phyloP scores from a whole-genome alignment of 2,888 invertebrate species.

The Phymatocera aterrima region DNA sequence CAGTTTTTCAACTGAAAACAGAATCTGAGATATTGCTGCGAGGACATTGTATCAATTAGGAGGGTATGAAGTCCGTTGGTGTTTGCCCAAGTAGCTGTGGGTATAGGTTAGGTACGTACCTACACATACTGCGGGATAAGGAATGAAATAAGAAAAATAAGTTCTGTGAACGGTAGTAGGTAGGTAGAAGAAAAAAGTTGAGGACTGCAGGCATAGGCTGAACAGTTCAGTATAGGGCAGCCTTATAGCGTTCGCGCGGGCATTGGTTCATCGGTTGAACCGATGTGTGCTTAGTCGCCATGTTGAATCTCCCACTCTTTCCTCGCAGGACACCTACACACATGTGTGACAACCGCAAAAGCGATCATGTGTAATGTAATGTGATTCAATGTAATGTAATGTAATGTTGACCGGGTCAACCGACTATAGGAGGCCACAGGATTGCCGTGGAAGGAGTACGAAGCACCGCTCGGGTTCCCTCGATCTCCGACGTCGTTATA shows the following conservation, averaged over 20 bases:
- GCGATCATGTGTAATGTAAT: neutral
- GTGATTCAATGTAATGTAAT: too few relatives aligned
- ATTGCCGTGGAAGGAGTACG: slow-evolving; percentile 31
- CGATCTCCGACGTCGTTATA: neutral
- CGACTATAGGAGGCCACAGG: neutral
- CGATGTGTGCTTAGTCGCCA: slow-evolving; percentile 72
- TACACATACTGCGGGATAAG: neutral
- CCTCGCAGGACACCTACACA: slow-evolving; percentile 66
- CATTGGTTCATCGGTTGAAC: slow-evolving; percentile 67
- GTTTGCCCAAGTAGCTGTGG: too few relatives aligned
- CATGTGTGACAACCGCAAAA: slow-evolving; percentile 56
- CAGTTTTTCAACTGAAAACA: too few relatives aligned
- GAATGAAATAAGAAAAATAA: slow-evolving; percentile 11
- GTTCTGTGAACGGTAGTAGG: neutral
- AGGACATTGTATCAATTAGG: too few relatives aligned
- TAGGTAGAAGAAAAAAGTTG: neutral
- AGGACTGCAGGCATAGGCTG: slow-evolving; percentile 41
- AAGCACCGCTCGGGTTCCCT: slow-evolving; percentile 21
- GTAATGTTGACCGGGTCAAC: slow-evolving; percentile 21
- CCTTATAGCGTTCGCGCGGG: slow-evolving; percentile 66
- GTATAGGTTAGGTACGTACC: too few relatives aligned
- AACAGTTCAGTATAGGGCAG: slow-evolving; percentile 21
- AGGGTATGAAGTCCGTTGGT: too few relatives aligned
- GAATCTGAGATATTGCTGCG: too few relatives aligned
- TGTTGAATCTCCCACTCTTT: slow-evolving; percentile 69